A percentile compares a stretch with the other conserved stretches of the same genome.
Conservation (phyloP, 2,888 invertebrate species). For the Ptilodon capucinus region DNA sequence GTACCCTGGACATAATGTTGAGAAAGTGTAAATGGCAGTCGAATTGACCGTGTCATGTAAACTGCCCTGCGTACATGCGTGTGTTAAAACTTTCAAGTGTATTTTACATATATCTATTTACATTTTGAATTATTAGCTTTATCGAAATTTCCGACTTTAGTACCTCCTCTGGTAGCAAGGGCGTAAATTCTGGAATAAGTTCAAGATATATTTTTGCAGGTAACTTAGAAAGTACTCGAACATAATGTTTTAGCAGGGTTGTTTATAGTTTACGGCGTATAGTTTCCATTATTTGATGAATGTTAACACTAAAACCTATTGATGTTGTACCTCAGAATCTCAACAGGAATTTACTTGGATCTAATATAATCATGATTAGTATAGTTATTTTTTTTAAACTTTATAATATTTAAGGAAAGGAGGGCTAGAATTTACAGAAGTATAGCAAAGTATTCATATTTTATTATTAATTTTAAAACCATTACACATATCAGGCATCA, state of each 20-base stretch:
- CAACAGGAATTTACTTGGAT: conserved; percentile 8
- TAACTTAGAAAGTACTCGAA: conserved; percentile 13
- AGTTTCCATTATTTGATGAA: conserved; percentile 10
- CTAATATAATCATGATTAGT: conserved; percentile 4
- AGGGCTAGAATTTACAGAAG: background rate
- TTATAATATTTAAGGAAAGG: background rate
- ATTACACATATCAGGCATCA: too few species aligned
- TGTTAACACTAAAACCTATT: conserved; percentile 10
- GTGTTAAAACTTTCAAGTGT: conserved; percentile 37
- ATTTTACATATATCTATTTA: conserved; percentile 31
- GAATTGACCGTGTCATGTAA: conserved; percentile 38
- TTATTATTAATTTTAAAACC: too few species aligned
- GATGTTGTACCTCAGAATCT: conserved; percentile 9
- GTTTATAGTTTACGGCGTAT: conserved; percentile 5
- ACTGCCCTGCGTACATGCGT: conserved; percentile 33
- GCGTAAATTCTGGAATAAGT: conserved; percentile 12
- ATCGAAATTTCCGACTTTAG: too few species aligned
- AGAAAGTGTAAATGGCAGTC: conserved; percentile 40
- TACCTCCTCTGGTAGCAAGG: too few species aligned
- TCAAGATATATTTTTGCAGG: conserved; percentile 13
- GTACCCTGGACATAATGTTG: conserved; percentile 42
- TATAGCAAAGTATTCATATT: too few species aligned
- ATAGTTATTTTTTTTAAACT: background rate
- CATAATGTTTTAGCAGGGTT: conserved; percentile 11
- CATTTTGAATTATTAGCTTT: too few species aligned